Evolutionary conservation across 2,888 invertebrate genomes (phyloP), one percentile per base, ranked within the genome.

Genomic region (Drosophila prolongata): DNA sequence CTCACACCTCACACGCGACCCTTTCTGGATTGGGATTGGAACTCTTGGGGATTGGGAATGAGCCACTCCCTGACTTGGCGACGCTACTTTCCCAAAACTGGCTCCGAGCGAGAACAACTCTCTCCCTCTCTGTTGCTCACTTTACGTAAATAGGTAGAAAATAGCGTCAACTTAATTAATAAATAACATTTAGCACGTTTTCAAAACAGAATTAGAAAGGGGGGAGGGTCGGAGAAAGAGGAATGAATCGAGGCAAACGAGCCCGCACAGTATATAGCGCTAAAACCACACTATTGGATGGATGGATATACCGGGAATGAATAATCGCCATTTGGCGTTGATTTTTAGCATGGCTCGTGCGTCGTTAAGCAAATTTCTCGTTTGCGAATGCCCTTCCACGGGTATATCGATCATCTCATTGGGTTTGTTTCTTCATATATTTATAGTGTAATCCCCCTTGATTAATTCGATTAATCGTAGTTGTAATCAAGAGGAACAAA

Each of bases 141-240:
- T 50, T 60, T 53, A 65, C 40, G 53, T 52, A 72, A 74, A 57
- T 56, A 42, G 72, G 53, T 64, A 57, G 74, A 72, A 75, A 74
- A 75, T 58, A 74, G 65, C 89, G 80, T 78, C 80, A 79, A 80
- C 77, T 87, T 87, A 90, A 89, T 87, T 90, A 90, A 89, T 89
- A 89, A 89, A 78, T 83, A 87, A 83, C 85, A 79, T 89, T 89
- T 87, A 85, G 77, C 87, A 75, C 71, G 76, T 76, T 79, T 84
- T 65, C 72, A 52, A 77, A 61, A 53, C 19, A 37, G 37, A 43
- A 30, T 14, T 38, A 6, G 19, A 27, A 46, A 44, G 49, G 43
- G 19, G 24, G 27, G 16, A 47, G 59, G 56, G 30, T 13, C 30
- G 24, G 34, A 53, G 40, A 38, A 42, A 44, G 50, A 35, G 54